These are phyloP conservation scores for Bugula neritina DNA, from an alignment of 2,888 invertebrate species.

Conservation along the genomic window DNA sequence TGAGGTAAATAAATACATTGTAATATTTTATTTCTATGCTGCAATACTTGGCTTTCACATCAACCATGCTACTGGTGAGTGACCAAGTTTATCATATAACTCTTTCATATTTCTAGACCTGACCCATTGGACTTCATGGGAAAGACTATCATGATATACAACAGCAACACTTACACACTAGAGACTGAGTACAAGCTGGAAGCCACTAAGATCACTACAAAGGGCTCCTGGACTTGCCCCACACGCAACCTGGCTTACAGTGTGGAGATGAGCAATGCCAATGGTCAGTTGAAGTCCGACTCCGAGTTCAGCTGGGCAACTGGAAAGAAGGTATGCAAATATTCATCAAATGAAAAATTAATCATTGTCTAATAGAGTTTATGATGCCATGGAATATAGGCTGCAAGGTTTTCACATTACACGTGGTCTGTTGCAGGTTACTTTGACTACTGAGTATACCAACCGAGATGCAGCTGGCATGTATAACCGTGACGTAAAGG, in stretches of 20 bases:
- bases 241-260: neutral
- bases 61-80: too few species aligned
- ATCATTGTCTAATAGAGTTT: too few species aligned
- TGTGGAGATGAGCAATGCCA: neutral
- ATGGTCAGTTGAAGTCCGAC: neutral
- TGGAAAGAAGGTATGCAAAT: constrained; percentile 9
- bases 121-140: neutral
- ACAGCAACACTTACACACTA: neutral
- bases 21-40: too few species aligned
- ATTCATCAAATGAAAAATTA: too few species aligned
- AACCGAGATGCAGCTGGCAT: constrained; percentile 13
- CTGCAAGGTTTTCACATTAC: too few species aligned
- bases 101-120: neutral
- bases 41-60: too few species aligned
- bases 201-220: neutral
- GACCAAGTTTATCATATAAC: too few species aligned
- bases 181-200: constrained; percentile 10
- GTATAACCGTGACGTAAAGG: neutral
- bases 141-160: neutral
- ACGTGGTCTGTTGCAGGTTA: constrained; percentile 7
- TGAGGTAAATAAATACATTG: too few species aligned
- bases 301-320: constrained; percentile 3
- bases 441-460: constrained; percentile 14
- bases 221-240: neutral
- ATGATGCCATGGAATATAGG: too few species aligned